Conservation (phyloP, 2,113 vertebrate genomes). For the Enhydra lutris region DNA sequence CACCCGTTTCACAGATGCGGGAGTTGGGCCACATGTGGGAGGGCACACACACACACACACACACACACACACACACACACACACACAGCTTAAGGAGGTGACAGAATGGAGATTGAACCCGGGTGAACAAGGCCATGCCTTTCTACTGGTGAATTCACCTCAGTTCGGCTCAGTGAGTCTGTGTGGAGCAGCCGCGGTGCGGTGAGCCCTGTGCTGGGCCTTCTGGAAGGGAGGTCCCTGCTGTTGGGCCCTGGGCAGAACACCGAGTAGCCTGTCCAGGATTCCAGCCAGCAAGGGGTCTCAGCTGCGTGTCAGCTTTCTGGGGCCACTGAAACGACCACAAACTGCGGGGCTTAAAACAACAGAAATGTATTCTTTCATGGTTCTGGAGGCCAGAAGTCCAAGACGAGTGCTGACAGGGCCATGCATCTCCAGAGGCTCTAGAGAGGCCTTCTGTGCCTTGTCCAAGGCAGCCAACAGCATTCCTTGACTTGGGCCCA, state of each 20-base stretch:
- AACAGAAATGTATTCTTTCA: neutral
- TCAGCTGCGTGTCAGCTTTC: neutral
- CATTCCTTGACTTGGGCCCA: fast-evolving
- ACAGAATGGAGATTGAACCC: neutral
- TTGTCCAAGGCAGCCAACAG: fast-evolving
- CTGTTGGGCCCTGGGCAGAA: neutral
- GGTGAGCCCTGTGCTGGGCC: neutral
- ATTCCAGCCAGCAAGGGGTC: neutral
- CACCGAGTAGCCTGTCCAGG: too few relatives aligned
- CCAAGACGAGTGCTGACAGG: neutral
- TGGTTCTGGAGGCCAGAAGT: neutral
- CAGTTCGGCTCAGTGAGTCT: fast-evolving
- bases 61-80: neutral
- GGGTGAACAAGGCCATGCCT: neutral
- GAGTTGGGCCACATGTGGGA: fast-evolving
- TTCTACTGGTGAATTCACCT: neutral
- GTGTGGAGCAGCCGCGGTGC: fast-evolving
- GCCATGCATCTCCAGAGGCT: fast-evolving
- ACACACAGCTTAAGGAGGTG: neutral
- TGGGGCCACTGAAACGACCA: neutral
- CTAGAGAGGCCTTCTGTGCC: neutral
- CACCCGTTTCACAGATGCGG: fast-evolving
- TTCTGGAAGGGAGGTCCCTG: neutral
- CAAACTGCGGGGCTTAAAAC: neutral
- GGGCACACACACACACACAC: too few relatives aligned